Conservation (phyloP, 2,113 vertebrate genomes). For the Ploceus nigricollis region DNA sequence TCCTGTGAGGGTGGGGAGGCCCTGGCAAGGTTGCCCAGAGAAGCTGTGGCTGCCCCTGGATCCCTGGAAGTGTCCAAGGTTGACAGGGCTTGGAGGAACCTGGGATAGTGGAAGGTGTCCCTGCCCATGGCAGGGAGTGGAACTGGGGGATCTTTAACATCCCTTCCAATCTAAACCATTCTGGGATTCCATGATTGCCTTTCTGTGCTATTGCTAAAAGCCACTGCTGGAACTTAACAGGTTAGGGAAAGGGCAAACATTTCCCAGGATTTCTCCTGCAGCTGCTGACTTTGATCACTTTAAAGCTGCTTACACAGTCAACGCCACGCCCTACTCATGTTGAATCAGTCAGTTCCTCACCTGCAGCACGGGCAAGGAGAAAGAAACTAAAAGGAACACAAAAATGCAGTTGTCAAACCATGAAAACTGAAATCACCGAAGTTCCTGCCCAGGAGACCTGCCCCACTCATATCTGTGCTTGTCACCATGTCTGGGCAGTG, state of each 20-base stretch:
- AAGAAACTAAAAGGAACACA: not conserved
- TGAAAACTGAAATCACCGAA: not conserved
- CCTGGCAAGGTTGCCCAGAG: not conserved
- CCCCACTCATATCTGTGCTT: not conserved
- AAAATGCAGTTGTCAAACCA: not conserved
- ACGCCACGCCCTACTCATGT: rapidly evolving
- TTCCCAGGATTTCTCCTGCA: not conserved
- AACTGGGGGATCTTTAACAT: rapidly evolving
- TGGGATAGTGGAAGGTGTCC: not conserved
- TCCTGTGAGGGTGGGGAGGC: not conserved
- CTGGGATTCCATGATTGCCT: not conserved
- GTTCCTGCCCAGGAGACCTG: not conserved
- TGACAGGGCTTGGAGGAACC: rapidly evolving
- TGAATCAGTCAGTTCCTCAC: not conserved
- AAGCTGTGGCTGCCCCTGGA: not conserved
- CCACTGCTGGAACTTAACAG: not conserved
- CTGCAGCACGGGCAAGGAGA: not conserved
- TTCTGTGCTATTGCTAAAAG: not conserved
- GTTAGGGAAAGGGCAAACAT: not conserved
- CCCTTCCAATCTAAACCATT: not conserved
- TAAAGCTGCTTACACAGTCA: not conserved
- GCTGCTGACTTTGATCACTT: not conserved
- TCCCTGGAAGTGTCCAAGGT: not conserved
- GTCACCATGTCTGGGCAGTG: not conserved
- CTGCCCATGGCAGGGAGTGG: not conserved